Evolutionary conservation across 2,113 vertebrate genomes (phyloP).

Genomic region (Gasterosteus aculeatus): DNA sequence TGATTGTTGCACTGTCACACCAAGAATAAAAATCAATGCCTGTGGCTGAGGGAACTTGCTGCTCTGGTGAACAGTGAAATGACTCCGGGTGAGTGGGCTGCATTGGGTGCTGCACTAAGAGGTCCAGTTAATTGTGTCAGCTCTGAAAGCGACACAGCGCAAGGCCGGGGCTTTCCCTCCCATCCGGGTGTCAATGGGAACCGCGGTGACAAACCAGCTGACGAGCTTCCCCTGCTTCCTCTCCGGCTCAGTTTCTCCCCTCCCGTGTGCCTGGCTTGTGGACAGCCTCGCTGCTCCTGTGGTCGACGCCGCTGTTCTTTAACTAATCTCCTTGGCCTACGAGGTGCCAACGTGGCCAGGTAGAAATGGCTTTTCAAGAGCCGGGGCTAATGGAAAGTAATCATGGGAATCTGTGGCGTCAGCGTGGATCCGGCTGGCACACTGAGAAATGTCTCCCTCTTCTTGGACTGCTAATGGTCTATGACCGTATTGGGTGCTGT

Average conservation of each 20-base stretch:
- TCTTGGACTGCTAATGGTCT: slow-evolving; percentile 53
- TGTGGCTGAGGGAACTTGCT: slow-evolving; percentile 60
- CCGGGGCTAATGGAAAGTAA: slow-evolving; percentile 58
- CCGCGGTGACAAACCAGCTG: slow-evolving; percentile 49
- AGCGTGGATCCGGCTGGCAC: slow-evolving; percentile 35
- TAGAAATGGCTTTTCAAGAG: slow-evolving; percentile 47
- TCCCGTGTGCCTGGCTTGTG: slow-evolving; percentile 2
- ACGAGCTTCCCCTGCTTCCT: neutral
- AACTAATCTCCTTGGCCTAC: slow-evolving; percentile 10
- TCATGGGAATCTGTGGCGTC: slow-evolving; percentile 52
- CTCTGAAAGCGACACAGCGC: slow-evolving; percentile 41
- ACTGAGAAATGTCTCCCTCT: slow-evolving; percentile 44
- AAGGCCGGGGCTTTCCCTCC: slow-evolving; percentile 39
- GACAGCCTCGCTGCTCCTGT: slow-evolving; percentile 3
- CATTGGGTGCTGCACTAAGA: slow-evolving; percentile 56
- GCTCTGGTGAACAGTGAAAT: slow-evolving; percentile 83
- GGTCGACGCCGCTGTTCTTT: slow-evolving; percentile 25
- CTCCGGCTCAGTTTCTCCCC: slow-evolving; percentile 15
- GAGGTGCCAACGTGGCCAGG: slow-evolving; percentile 24
- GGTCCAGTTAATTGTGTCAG: slow-evolving; percentile 71
- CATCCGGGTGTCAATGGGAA: slow-evolving; percentile 47
- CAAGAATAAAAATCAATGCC: slow-evolving; percentile 74
- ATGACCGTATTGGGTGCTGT: slow-evolving; percentile 52
- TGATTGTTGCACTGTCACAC: slow-evolving; percentile 74
- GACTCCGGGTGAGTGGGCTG: slow-evolving; percentile 60